Base-by-base conservation (phyloP, 2,113 vertebrate species). In the Hippopotamus amphibius region DNA sequence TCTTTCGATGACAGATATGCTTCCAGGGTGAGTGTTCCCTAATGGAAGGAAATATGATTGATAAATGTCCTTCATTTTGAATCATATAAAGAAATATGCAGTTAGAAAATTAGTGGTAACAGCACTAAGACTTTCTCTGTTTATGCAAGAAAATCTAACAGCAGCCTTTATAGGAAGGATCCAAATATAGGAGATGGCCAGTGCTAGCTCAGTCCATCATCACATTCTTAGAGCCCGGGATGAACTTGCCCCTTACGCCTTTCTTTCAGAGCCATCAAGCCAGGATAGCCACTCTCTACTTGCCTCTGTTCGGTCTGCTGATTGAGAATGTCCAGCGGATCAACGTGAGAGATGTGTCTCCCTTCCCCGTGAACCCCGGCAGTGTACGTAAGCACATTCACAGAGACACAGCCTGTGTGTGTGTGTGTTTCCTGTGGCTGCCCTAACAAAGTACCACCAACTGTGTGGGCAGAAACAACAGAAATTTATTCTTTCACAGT, bases 321-420 rank as follows among this genome's bases (percentile, higher is more conserved):
- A 99, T 99, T 93, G 99, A 99, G 98, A 99, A 99, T 0, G 99
- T 99, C 88, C 99, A 99, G 96, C 99, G 99, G 74, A 99, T 99
- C 97, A 99, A 99, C 48, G 99, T 99, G 97, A 99, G 99, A 96
- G 99, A 99, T 37, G 99, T 99, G 3, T 99, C 99, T 3, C 99
- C 99, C 0, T 99, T 99, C 97, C 96, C 99, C 1, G 97, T 99
- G 97, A 99, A 99, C 97, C 98, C 99, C 30, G 99, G 98, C 98
- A 99, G 96, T 96, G 99, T 99, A 98, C 98, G 98, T 99, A 87
- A 76, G 43, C 33, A 3, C 41, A 12, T 16, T 33, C 9, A 19
- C 19, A 8, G 16, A 15, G 5, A 26, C 8, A 7, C 3, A 4
- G 65, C 63, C 13, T 15, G 8, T 33, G 1, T 65, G 43, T 0